Conservation (phyloP, 2,113 vertebrate genomes). For the Stomatorhinus ivindoensis region DNA sequence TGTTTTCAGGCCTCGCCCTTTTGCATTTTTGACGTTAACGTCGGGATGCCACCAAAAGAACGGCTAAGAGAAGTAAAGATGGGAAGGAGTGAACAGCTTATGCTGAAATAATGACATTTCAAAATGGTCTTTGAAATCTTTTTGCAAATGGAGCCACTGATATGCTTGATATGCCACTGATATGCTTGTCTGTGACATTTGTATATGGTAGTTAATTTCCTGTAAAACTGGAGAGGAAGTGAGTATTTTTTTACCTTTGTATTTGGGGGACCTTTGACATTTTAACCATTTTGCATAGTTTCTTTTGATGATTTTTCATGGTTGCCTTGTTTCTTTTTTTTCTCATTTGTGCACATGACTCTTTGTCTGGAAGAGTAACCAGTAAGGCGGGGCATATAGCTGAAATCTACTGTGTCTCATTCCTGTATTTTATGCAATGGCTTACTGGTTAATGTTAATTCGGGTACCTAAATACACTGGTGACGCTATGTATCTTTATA, state of each 20-base stretch:
- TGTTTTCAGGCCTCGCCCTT: not conserved
- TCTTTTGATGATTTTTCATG: not conserved
- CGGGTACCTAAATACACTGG: conserved; percentile 13
- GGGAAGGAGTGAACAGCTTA: not conserved
- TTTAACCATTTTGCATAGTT: not conserved
- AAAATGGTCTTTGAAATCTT: not conserved
- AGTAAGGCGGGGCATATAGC: not conserved
- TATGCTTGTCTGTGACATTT: not conserved
- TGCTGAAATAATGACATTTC: not conserved
- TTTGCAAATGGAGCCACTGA: not conserved
- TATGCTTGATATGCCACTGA: not conserved
- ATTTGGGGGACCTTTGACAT: not conserved
- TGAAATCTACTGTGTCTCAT: not conserved
- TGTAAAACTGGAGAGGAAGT: not conserved
- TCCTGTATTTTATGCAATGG: conserved; percentile 11
- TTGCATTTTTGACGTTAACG: not conserved
- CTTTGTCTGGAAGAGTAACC: not conserved
- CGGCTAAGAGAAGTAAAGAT: not conserved
- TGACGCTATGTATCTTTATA: not conserved
- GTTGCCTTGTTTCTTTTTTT: not conserved
- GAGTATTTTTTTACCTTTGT: not conserved
- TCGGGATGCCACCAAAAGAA: not conserved
- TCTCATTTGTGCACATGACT: not conserved
- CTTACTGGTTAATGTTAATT: not conserved
- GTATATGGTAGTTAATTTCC: not conserved